Evolutionary conservation across 2,113 vertebrate species (phyloP).

Genomic region (Recurvirostra avosetta): DNA sequence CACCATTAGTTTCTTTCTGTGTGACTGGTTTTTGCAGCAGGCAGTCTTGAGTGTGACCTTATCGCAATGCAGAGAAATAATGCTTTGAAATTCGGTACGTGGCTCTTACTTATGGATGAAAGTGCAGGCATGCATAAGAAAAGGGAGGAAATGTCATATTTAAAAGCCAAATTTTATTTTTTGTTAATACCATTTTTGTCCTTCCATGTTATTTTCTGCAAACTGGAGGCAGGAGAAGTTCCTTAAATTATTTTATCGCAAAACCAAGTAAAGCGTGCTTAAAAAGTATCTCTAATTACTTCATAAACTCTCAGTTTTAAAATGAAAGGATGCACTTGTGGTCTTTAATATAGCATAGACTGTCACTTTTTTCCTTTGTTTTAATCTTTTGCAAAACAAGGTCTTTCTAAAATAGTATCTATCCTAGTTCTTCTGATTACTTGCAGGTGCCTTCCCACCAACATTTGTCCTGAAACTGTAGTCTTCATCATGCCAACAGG

Average conservation of each 20-base stretch:
- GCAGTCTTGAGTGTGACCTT: neutral
- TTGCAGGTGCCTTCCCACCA: neutral
- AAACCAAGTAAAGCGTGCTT: neutral
- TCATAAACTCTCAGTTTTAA: neutral
- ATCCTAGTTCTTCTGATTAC: neutral
- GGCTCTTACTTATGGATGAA: neutral
- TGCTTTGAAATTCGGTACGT: neutral
- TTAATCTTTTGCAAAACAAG: neutral
- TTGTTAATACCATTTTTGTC: neutral
- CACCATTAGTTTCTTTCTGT: neutral
- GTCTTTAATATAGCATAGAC: neutral
- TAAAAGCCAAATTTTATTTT: neutral
- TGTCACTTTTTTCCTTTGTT: neutral
- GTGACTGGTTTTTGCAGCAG: neutral
- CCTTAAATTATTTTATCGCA: neutral
- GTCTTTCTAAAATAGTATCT: neutral
- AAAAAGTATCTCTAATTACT: neutral
- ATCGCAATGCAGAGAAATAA: neutral
- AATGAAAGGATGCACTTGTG: neutral
- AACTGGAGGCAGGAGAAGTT: neutral
- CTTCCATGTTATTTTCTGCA: neutral
- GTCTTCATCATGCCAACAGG: neutral
- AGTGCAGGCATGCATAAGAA: neutral
- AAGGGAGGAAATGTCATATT: neutral
- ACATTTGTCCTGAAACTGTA: neutral